These are phyloP conservation scores for Carettochelys insculpta DNA, from an alignment of 2,113 vertebrate species.

Conservation along the genomic window DNA sequence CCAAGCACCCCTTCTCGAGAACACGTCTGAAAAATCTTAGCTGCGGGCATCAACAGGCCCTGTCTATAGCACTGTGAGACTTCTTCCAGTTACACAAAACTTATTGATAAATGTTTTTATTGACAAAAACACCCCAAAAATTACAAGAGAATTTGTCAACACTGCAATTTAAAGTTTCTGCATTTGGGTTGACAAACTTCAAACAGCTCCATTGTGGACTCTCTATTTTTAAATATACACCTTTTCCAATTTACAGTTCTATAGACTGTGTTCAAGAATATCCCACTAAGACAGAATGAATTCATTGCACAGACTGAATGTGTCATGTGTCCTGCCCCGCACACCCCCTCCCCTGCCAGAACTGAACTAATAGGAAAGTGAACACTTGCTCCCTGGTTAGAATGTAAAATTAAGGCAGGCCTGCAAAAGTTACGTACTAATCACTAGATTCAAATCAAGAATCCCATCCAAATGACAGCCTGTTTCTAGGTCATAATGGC, in stretches of 20 bases:
- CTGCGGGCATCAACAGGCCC: background rate
- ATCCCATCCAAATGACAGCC: background rate
- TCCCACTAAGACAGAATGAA: background rate
- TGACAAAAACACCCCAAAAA: background rate
- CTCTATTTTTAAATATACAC: background rate
- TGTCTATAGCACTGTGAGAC: background rate
- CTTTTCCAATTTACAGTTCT: background rate
- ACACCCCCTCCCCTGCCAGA: too few species aligned
- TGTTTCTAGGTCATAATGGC: background rate
- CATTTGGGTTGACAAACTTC: background rate
- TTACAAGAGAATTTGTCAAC: background rate
- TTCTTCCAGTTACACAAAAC: background rate
- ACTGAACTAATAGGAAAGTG: background rate
- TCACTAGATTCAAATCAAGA: background rate
- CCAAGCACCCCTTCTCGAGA: too few species aligned
- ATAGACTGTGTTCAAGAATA: background rate
- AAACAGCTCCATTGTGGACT: too few species aligned
- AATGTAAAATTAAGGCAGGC: background rate
- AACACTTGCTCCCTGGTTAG: background rate
- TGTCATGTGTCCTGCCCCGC: too few species aligned
- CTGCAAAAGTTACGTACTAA: background rate
- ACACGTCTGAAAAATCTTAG: background rate
- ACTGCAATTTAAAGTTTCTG: background rate
- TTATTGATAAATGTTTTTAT: background rate
- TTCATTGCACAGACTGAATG: background rate